These are phyloP conservation scores for Mellilla xanthometata DNA, from an alignment of 2,888 invertebrate species.

Conservation along the genomic window DNA sequence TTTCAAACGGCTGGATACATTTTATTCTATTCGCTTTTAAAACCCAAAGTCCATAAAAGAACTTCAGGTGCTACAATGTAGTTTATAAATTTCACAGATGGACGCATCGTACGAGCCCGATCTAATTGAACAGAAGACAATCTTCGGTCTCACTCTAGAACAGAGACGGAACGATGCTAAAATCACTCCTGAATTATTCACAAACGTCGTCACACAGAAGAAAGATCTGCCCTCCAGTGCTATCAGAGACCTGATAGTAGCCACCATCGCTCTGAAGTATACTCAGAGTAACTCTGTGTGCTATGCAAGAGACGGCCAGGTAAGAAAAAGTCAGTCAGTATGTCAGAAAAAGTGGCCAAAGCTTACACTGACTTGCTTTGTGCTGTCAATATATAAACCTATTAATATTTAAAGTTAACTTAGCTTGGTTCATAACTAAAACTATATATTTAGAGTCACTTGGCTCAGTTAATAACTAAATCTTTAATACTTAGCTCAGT, in stretches of 20 bases:
- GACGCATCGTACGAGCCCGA: conserved; percentile 93
- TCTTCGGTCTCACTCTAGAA: conserved; percentile 83
- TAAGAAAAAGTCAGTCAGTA: no score
- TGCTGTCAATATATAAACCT: no score
- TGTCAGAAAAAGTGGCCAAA: no score
- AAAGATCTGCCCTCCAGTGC: conserved; percentile 88
- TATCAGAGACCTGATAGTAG: conserved; percentile 95
- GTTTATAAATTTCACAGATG: conserved; percentile 85
- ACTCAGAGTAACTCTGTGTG: conserved; percentile 99
- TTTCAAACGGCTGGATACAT: no score
- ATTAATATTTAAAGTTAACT: no score
- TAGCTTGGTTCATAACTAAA: no score
- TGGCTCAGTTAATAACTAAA: no score
- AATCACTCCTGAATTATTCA: conserved; percentile 89
- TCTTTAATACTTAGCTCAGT: no score
- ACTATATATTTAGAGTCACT: no score
- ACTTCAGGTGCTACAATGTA: neutral
- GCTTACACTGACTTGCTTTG: no score
- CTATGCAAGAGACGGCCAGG: conserved; percentile 95
- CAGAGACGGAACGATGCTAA: conserved; percentile 93
- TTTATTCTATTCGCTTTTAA: no score
- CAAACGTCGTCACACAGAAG: conserved; percentile 89
- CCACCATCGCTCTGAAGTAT: conserved; percentile 97
- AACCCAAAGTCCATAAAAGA: no score
- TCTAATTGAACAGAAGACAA: conserved; percentile 87